A percentile compares a stretch with the other conserved stretches of the same genome.
phyloP scores from a whole-genome alignment of 2,113 vertebrate genomes.

The Dasyprocta punctata region DNA sequence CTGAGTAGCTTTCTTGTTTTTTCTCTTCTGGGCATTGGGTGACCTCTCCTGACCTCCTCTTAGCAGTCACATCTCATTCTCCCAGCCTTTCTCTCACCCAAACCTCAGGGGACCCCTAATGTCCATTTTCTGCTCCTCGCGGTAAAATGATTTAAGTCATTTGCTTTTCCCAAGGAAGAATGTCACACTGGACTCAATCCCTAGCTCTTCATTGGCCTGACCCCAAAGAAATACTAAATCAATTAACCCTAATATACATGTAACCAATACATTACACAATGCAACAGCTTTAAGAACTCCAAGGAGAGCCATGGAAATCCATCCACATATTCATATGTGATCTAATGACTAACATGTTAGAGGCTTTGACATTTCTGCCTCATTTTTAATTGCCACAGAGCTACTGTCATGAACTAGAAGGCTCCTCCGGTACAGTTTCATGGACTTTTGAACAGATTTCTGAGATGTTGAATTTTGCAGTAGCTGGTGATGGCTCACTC shows the following conservation, averaged over 20 bases:
- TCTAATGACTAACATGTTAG: background rate
- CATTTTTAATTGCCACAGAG: background rate
- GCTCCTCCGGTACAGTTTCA: background rate
- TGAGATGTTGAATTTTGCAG: background rate
- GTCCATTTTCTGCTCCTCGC: background rate
- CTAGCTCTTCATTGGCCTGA: background rate
- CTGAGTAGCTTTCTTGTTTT: background rate
- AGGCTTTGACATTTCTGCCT: slow-evolving; percentile 5
- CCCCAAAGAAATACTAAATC: slow-evolving; percentile 17
- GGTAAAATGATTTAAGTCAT: background rate
- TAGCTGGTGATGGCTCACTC: background rate
- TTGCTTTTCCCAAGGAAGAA: slow-evolving; percentile 20
- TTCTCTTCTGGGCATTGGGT: background rate
- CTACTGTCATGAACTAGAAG: background rate
- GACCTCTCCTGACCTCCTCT: background rate
- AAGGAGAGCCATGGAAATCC: background rate
- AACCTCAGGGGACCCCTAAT: background rate
- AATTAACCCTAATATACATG: background rate
- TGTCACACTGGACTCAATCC: background rate
- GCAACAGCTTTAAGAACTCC: background rate
- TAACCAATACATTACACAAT: background rate
- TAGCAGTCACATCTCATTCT: background rate
- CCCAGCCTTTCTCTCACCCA: background rate
- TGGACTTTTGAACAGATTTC: background rate
- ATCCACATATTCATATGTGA: background rate